Base-by-base conservation (phyloP, 2,888 invertebrate genomes). In the Caradrina clavipalpis region DNA sequence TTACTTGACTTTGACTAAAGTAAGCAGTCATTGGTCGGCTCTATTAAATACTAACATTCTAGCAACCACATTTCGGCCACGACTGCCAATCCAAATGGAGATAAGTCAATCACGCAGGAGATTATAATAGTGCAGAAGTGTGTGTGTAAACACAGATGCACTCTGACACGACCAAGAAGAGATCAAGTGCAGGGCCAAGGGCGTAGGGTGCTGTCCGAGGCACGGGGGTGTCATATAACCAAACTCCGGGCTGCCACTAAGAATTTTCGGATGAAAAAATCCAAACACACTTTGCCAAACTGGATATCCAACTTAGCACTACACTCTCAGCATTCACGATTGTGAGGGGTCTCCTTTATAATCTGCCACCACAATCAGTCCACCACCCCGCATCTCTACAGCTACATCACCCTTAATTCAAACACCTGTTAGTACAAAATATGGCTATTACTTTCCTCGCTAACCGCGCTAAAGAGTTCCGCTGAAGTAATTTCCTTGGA, bases 381-480 rank as follows among this genome's bases (percentile, higher is more conserved):
- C 13, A 53, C 59, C 51, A 72, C 22, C 31, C 39, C 19, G 17
- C 51, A 47, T 8, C 17, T 54, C 7, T 19, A 70, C 35, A 49
- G 53, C 42, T 50, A 67, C 15, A 53, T 57, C 42, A 39, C 51
- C 35, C 60, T 72, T 42, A 57, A 60, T 22, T 45, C 22, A 53
- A 53, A 53, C 74, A 75, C 73, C 65, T 76, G 79, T 73, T 73
- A 31, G 47, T 22, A 53, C 61, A 70, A 80, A 75, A 76, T 63
- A 78, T 76, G 26, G 59, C 49, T 65, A 69, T 62, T 55, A 66
- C 62, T 62, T 62, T 60, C 50, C 39, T 22, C 59, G 17, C 53
- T 78, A 60, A 63, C 35, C 56, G 21, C 67, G 15, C 22, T 65
- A 78, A 81, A 83, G 58, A 79, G 67, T 75, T 74, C 53, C 58